phyloP scores from a whole-genome alignment of 2,888 invertebrate species.

The Endotricha flammealis region DNA sequence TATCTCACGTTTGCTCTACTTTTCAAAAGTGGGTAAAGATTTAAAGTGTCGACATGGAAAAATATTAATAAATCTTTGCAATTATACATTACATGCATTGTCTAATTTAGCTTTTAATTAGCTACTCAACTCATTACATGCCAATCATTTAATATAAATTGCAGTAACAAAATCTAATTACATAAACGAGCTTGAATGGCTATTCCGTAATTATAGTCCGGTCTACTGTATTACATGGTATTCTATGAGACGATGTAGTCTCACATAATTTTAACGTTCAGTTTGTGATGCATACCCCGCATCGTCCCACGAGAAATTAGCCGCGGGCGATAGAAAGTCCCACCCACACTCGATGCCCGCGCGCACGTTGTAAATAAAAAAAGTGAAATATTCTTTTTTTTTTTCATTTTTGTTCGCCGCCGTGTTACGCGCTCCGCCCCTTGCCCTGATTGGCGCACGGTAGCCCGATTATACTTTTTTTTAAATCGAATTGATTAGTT shows the following conservation, averaged over 20 bases:
- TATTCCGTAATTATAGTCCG: neutral
- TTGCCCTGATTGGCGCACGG: constrained; percentile 63
- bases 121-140: too few species aligned
- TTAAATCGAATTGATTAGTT: neutral
- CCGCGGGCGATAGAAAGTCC: constrained; percentile 71
- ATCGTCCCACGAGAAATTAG: constrained; percentile 58
- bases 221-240: neutral
- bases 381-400: constrained; percentile 52
- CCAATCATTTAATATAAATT: too few species aligned
- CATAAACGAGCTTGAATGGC: too few species aligned
- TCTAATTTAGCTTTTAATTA: too few species aligned
- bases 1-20: too few species aligned
- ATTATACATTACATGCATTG: too few species aligned
- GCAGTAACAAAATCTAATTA: too few species aligned
- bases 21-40: too few species aligned
- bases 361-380: constrained; percentile 39
- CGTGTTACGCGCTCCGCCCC: constrained; percentile 68
- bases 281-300: constrained; percentile 7
- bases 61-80: too few species aligned
- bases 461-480: constrained; percentile 48
- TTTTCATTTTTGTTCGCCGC: constrained; percentile 51
- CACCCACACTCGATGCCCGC: constrained; percentile 56
- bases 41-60: too few species aligned
- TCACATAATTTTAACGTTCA: constrained; percentile 18
- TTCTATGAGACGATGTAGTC: constrained; percentile 10